Conservation (phyloP, 2,797 vertebrate species). For the Sitta carolinensis region DNA sequence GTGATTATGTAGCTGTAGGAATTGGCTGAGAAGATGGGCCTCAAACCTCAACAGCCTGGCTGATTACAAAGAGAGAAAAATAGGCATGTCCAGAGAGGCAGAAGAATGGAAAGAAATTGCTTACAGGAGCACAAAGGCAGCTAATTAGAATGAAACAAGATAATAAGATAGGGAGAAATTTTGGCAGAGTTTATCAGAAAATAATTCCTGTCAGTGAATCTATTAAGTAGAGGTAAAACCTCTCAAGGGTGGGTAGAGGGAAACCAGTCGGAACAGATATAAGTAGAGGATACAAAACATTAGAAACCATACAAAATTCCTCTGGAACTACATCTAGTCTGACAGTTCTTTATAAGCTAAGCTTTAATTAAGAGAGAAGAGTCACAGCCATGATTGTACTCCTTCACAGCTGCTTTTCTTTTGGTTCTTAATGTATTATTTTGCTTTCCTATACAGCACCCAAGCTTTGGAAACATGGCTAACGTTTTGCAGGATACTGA, state of each 20-base stretch:
- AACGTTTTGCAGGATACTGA: neutral
- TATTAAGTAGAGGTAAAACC: neutral
- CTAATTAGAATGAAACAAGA: slow-evolving; percentile 15
- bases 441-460: neutral
- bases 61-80: neutral
- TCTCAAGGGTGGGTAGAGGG: neutral
- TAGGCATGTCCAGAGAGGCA: neutral
- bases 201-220: neutral
- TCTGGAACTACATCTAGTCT: neutral
- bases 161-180: slow-evolving; percentile 11
- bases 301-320: neutral
- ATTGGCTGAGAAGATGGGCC: slow-evolving; percentile 1
- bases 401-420: neutral
- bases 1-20: slow-evolving; percentile 13
- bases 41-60: slow-evolving; percentile 11
- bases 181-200: neutral
- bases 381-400: neutral
- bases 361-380: neutral
- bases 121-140: slow-evolving; percentile 29
- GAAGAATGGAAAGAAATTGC: slow-evolving; percentile 18
- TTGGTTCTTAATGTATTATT: neutral
- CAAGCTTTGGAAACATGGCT: slow-evolving; percentile 53
- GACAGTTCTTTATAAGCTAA: neutral
- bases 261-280: neutral
- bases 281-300: neutral